A percentile compares a stretch with the other conserved stretches of the same genome.
Conservation (phyloP, 2,888 invertebrate species). For the Endotricha flammealis region DNA sequence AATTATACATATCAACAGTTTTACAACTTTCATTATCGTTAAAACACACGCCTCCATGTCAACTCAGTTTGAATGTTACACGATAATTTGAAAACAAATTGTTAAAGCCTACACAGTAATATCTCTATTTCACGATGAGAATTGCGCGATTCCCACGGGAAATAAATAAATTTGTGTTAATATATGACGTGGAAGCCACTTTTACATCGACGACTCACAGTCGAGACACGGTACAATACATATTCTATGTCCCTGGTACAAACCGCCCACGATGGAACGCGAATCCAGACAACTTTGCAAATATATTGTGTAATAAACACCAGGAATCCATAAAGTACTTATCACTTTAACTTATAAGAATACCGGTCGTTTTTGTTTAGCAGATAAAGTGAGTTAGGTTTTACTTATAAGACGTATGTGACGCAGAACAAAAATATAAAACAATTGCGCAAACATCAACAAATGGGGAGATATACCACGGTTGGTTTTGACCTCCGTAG, state of each 20-base stretch:
- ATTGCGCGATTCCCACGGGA: slow-evolving; percentile 8
- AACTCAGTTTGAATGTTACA: too few relatives aligned
- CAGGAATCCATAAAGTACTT: slow-evolving; percentile 11
- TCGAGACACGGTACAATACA: slow-evolving; percentile 45
- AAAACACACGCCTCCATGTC: too few relatives aligned
- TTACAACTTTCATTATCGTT: too few relatives aligned
- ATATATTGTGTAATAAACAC: slow-evolving; percentile 18
- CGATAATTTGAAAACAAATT: too few relatives aligned
- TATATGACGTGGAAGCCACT: slow-evolving; percentile 43
- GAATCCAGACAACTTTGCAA: slow-evolving; percentile 26
- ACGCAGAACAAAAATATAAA: slow-evolving; percentile 62
- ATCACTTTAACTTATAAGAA: not conserved
- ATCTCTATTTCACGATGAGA: not conserved
- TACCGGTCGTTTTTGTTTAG: slow-evolving; percentile 4
- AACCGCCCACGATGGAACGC: slow-evolving; percentile 64
- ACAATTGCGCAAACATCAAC: slow-evolving; percentile 62
- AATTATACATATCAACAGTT: too few relatives aligned
- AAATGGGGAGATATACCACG: slow-evolving; percentile 49
- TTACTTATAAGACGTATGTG: slow-evolving; percentile 3
- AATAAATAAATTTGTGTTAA: slow-evolving; percentile 25
- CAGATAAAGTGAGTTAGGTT: not conserved
- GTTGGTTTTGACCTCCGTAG: slow-evolving; percentile 38
- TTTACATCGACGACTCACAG: slow-evolving; percentile 38
- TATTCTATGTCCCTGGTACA: slow-evolving; percentile 63
- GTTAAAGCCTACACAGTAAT: too few relatives aligned